Percentiles rank a stretch among this genome's conserved stretches.
Conservation (phyloP, 2,113 vertebrate species). For the Colossoma macropomum region DNA sequence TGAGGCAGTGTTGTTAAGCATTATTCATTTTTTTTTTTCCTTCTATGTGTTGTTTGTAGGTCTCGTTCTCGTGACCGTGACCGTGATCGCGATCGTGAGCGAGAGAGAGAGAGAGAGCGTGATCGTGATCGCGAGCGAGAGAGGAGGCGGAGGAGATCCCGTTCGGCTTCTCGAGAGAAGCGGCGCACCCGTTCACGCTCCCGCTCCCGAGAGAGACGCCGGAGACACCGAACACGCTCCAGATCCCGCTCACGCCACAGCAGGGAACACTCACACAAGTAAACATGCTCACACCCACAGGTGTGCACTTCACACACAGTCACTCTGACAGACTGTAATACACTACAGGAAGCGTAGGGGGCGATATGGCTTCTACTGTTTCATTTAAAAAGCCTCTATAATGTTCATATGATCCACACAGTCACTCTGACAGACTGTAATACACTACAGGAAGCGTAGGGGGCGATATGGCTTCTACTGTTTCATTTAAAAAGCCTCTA, state of each 20-base stretch:
- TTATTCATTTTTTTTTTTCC: background rate
- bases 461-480: no score
- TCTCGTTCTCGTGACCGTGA: conserved; percentile 86
- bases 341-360: no score
- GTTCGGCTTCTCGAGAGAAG: conserved; percentile 66
- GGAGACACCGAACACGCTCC: conserved; percentile 54
- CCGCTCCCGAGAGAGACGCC: conserved; percentile 53
- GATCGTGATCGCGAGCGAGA: conserved; percentile 76
- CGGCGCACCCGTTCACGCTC: conserved; percentile 85
- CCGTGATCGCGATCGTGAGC: conserved; percentile 79
- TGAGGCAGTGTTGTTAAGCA: background rate
- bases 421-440: no score
- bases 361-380: no score
- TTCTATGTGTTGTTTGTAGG: conserved; percentile 66
- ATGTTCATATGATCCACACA: no score
- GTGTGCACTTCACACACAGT: no score
- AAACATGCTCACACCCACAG: background rate
- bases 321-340: no score
- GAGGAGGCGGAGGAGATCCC: conserved; percentile 84
- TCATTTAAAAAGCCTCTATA: no score
- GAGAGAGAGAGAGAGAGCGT: conserved; percentile 76
- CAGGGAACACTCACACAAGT: conserved; percentile 57
- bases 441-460: no score
- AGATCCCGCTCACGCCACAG: conserved; percentile 48
- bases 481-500: no score